Conservation (phyloP, 1,140 invertebrate genomes). For the Drosophila ogumai region DNA sequence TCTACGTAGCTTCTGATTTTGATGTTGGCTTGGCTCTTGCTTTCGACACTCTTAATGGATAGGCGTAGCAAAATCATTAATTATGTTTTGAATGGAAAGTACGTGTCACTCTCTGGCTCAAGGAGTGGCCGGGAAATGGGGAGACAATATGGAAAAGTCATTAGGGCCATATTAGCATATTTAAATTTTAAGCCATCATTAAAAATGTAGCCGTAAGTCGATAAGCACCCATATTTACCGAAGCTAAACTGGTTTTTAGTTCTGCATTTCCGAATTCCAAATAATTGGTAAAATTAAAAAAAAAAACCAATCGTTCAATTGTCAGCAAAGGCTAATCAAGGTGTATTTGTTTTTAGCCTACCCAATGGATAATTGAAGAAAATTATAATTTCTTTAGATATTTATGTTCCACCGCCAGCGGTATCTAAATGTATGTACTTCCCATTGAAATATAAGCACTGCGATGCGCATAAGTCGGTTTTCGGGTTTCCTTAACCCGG, state of each 20-base stretch:
- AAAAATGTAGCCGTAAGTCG: background rate
- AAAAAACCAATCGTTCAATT: background rate
- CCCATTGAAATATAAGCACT: background rate
- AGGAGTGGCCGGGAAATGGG: background rate
- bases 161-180: constrained; percentile 8
- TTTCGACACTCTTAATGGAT: constrained; percentile 78
- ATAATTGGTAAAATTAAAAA: background rate
- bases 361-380: background rate
- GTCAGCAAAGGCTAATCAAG: background rate
- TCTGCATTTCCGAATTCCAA: background rate
- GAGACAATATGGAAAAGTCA: constrained; percentile 3
- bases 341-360: background rate
- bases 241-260: background rate
- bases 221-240: background rate
- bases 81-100: constrained; percentile 70
- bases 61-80: constrained; percentile 77
- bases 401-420: background rate
- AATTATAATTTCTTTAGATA: background rate
- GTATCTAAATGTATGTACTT: background rate
- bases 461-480: background rate
- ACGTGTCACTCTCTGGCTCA: constrained; percentile 56
- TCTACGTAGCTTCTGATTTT: constrained; percentile 46
- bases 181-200: background rate
- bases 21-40: constrained; percentile 45
- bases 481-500: background rate